phyloP scores from a whole-genome alignment of 2,113 vertebrate genomes.

The Zosterops lateralis region DNA sequence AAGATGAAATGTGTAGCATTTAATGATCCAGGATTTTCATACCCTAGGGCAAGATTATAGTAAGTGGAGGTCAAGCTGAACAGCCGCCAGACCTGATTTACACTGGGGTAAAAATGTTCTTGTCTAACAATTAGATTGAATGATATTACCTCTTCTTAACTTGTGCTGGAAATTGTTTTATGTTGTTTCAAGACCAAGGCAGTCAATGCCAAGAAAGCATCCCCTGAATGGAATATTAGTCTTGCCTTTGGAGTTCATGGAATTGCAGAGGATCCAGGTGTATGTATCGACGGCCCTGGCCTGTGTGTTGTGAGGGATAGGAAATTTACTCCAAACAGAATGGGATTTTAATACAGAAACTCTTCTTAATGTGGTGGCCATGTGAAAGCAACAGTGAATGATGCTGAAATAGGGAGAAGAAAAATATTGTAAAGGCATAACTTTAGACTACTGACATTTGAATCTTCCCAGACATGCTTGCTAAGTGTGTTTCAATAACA shows the following conservation, averaged over 20 bases:
- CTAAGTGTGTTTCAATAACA: neutral
- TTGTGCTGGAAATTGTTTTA: neutral
- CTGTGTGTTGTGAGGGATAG: neutral
- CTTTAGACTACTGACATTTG: neutral
- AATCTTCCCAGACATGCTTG: neutral
- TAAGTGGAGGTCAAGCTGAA: slow-evolving; percentile 62
- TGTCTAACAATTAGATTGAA: slow-evolving; percentile 36
- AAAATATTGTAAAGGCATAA: neutral
- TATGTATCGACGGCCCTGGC: neutral
- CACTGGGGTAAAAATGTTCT: slow-evolving; percentile 28
- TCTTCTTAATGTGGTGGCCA: neutral
- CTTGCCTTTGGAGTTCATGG: neutral
- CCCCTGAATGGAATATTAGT: neutral
- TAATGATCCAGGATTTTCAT: slow-evolving; percentile 62
- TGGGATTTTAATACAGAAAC: neutral
- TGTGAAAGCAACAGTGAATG: neutral
- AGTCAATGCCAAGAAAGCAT: neutral
- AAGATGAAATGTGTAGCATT: slow-evolving; percentile 38
- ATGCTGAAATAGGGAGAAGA: neutral
- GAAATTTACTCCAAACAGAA: neutral
- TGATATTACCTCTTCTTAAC: neutral
- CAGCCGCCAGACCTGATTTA: slow-evolving; percentile 50
- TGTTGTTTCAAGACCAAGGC: neutral
- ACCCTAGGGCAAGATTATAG: slow-evolving; percentile 55
- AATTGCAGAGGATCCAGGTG: fast-evolving